Evolutionary conservation across 2,888 invertebrate genomes (phyloP), one percentile per base, ranked within the genome.

Genomic region (Elmis aenea): DNA sequence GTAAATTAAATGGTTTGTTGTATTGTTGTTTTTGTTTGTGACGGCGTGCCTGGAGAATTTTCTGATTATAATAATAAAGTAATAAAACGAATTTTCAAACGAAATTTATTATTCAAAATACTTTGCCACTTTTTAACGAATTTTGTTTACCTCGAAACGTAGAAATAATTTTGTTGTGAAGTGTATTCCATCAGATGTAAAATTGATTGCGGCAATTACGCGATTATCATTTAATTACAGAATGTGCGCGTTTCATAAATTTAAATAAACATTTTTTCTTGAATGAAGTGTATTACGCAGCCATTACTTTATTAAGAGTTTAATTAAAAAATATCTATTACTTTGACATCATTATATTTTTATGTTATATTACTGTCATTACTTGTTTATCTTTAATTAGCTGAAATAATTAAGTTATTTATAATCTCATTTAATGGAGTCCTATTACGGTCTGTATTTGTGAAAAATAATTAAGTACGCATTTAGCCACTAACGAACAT

Each of bases 321-420:
- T 30, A 30, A 30, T 30, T 30, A 23, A 22, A 30, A 23, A 14
- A 30, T 30, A 23, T 30, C 30, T 30, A 23, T 30, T 30, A 30
- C 22, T 30, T 21, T 30, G 30, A 30, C 30, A 30, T 35, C 28
- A 29, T 35, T 35, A 28, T 35, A 35, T 35, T 29, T 33, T 26
- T 22, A 26, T 23, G 18, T 23, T 15, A 22, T 23, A 13, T 28
- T 29, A 16, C 24, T 33, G 22, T 29, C 16, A 28, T 15, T 28
- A 25, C 27, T 35, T 28, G 28, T 18, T 33, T 29, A 29, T 25
- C 11, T 13, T 24, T 24, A 13, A 35, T 29, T 36, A 25, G 20
- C 9, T 5, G 23, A 30, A 36, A 30, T 36, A 36, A 36, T 36
- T 24, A 36, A 36, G 36, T 30, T 36, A 36, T 36, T 36, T 36